Evolutionary conservation across 2,113 vertebrate species (phyloP).

Genomic region (Seriola quinqueradiata): DNA sequence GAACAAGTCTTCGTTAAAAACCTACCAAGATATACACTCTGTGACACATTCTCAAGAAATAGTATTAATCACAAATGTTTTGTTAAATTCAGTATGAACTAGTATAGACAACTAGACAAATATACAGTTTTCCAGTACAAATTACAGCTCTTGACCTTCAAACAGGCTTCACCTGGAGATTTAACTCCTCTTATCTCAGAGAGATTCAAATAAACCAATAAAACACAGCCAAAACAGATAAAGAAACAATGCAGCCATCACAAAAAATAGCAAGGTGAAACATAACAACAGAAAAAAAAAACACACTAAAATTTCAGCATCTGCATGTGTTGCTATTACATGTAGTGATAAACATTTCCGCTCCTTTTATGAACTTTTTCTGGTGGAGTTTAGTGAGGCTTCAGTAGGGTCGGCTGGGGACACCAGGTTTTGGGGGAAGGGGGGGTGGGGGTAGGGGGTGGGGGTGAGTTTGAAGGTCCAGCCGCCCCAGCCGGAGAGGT

Average conservation of each 20-base stretch:
- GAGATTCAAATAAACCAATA: constrained; percentile 67
- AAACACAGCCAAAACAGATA: constrained; percentile 72
- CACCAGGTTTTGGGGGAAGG: constrained; percentile 63
- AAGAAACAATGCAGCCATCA: constrained; percentile 64
- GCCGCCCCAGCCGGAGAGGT: constrained; percentile 79
- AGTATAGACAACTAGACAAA: constrained; percentile 85
- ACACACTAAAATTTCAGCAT: constrained; percentile 73
- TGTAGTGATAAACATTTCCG: constrained; percentile 41
- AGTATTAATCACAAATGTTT: constrained; percentile 80
- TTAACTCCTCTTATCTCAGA: constrained; percentile 60
- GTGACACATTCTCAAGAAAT: constrained; percentile 87
- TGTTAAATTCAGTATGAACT: constrained; percentile 85
- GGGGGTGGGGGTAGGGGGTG: constrained; percentile 29
- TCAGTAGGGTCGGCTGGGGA: constrained; percentile 79
- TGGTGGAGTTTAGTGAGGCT: constrained; percentile 86
- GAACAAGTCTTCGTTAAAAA: constrained; percentile 86
- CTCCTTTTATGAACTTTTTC: constrained; percentile 39
- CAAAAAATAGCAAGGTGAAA: constrained; percentile 77
- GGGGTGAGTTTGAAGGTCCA: constrained; percentile 41
- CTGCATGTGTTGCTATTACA: constrained; percentile 62
- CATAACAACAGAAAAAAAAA: constrained; percentile 70
- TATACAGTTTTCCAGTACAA: constrained; percentile 84
- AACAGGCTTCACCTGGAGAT: constrained; percentile 75
- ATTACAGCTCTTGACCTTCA: constrained; percentile 74
- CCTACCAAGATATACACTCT: constrained; percentile 94